Base-by-base conservation (phyloP, 1,140 invertebrate genomes). In the Penaeus japonicus region DNA sequence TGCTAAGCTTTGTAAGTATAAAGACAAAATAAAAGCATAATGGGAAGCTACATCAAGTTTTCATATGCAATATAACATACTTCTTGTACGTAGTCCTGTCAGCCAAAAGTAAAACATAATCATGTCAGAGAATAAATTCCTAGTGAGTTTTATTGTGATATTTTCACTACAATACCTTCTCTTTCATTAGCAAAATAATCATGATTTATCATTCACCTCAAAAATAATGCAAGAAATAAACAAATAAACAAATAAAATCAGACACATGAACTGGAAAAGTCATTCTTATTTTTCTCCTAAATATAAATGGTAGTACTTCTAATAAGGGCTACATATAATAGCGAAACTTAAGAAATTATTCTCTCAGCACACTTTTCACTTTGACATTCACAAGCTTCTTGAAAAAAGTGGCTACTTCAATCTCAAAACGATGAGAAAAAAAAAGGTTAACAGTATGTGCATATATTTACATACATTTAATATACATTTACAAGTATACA, bases 1-100 rank as follows among this genome's bases (percentile, higher is more conserved):
- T 47, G 78, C 35, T 59, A 81, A 27, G 55, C 79, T 57, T 24
- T 59, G 79, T 27, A 57, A 57, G 24, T 57, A 24, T 59, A 27
- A 57, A 18, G 18, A 24, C 30, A 53, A 32, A 30, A 55, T 18
- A 55, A 54, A 59, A 81, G 79, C 79, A 81, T 81, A 27, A 59
- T 57, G 57, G n/a, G 30, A 55, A 39, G 47, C 65, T 30, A 73
- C 27, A 32, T 77, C 73, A 77, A 77, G n/a, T 77, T 39, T 77
- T 22, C 27, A 35, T n/a, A 47, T 22, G 17, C n/a, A 78, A 75
- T 59, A 17, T 39, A 78, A 88, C 86, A 88, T 88, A 88, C 86
- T 88, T 88, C 86, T 88, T 59, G 59, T 73, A 59, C 86, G 86
- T 53, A 88, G 86, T 88, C 86, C 86, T 88, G 86, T 39, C 22